Base-by-base conservation (phyloP, 2,113 vertebrate species). In the Tamias sibiricus region DNA sequence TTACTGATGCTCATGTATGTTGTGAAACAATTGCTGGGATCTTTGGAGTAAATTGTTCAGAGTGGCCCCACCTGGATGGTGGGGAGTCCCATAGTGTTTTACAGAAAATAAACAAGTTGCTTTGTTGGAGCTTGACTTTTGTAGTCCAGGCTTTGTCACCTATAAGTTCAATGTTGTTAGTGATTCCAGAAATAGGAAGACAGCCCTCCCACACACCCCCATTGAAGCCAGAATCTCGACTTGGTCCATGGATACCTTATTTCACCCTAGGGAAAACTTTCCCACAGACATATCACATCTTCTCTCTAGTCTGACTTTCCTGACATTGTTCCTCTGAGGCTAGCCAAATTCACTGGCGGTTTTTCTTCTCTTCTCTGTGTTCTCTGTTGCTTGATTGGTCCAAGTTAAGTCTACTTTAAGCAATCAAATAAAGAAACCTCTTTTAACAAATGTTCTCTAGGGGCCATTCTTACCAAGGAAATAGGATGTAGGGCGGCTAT, bases 61-160 rank as follows among this genome's bases (percentile, higher is more conserved):
- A 59, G 12, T 4, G 17, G 52, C 24, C 42, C 74, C n/a, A 54
- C 82, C 64, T 71, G 94, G 32, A 19, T 20, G 0, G 8, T 69
- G 69, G 32, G 40, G 42, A 12, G 85, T 68, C 80, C 57, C 66
- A 42, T 22, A 6, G 0, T 16, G 37, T 88, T 62, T 94, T n/a
- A 49, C 62, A 44, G 47, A 44, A 91, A 62, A 59, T 17, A 35
- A 94, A 22, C 30, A 52, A 17, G 84, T 13, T 64, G 57, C 49
- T 66, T 69, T 83, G 77, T 42, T 37, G 4, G 9, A 89, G 90
- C 52, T 92, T 93, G 88, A 83, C 28, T 92, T 89, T 89, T 49
- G 26, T 91, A 68, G 87, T 62, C 68, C 72, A 64, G 47, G 4
- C 59, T 96, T 88, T 68, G 13, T 86, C 80, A 82, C 54, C 93